Evolutionary conservation across 2,797 vertebrate species (phyloP), one percentile per base, ranked within the genome.

Genomic region (Huso huso): DNA sequence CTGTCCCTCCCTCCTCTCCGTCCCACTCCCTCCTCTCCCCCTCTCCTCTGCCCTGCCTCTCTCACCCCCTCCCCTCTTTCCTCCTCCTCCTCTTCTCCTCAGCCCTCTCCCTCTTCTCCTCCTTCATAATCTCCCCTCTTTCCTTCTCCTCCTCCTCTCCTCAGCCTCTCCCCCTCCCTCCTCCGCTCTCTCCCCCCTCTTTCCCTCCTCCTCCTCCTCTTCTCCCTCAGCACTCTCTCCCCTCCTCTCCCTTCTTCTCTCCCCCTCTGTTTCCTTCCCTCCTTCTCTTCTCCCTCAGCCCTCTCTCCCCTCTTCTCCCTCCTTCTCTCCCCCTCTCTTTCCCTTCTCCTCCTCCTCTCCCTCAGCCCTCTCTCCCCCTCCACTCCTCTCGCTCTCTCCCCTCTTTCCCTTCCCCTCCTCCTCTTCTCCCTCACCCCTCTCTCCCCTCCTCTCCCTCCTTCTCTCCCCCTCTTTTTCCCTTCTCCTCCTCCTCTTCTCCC

Each of bases 351-450:
- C 66, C 69, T 66, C 49, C 64, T 57, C 71, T 51, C 11, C 65
- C 63, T 3, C 53, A 51, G 50, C 12, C 10, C 48, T 23, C 48
- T 23, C 2, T 0, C 6, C 6, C 78, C 81, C 76, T 74, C 83
- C 8, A 72, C 73, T 62, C 78, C 84, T 65, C 62, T 6, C 60
- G 23, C 77, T 76, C 0, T 74, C 78, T 72, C 82, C 75, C 80
- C 81, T 75, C 82, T 67, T 79, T 84, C 79, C 48, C 84, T 69
- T 70, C 75, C 73, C 74, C 78, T 68, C 77, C 76, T 79, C 51
- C 3, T 6, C 15, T 52, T 11, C 37, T 50, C 48, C 8, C 11
- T n/a, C 61, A 18, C 68, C 71, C 64, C 64, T 48, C 65, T 49
- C 53, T 57, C 37, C 51, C 18, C 48, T 50, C 62, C 53, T 66